Base-by-base conservation (phyloP, 2,888 invertebrate species). In the Pogonocherus hispidulus region DNA sequence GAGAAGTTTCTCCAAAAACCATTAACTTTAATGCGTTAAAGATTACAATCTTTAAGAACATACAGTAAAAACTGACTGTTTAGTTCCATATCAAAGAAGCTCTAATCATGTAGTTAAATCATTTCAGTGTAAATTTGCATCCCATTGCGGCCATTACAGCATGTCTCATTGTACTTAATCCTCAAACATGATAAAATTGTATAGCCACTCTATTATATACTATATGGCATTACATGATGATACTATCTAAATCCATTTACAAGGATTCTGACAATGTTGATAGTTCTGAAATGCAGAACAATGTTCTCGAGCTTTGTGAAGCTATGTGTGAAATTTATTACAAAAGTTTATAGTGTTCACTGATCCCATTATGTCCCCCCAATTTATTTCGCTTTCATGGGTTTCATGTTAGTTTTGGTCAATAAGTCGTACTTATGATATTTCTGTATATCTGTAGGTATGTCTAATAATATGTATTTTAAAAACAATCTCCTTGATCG, bases 241-340 rank as follows among this genome's bases (percentile, higher is more conserved):
- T 3, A 27, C 27, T 27, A 27, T 3, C 3, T 27, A 27, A 52
- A 27, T 27, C 20, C 41, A 20, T 19, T 35, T 55, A 9, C 2
- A n/a, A 16, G 18, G 55, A 37, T 41, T 37, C 19, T 20, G 20
- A 41, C 37, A 22, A 9, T 55, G 55, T 41, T 55, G 11, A 19
- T 52, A 52, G 52, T 35, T 20, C 41, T 11, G n/a, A 19, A 37
- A n/a, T 16, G 16, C 37, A 55, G n/a, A 55, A 55, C 41, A 37
- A 35, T 18, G 55, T 41, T 22, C 41, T 41, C 22, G 14, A 23
- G 23, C 57, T 27, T 57, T 27, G 8, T 44, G 46, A 57, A 44
- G 18, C 46, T 46, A 23, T 57, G 57, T 46, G 44, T 57, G 57
- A 46, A 56, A 57, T 57, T 57, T 46, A 23, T 46, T 46, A 41